phyloP scores from a whole-genome alignment of 2,797 vertebrate genomes.

The Ctenochaetus hawaiiensis region DNA sequence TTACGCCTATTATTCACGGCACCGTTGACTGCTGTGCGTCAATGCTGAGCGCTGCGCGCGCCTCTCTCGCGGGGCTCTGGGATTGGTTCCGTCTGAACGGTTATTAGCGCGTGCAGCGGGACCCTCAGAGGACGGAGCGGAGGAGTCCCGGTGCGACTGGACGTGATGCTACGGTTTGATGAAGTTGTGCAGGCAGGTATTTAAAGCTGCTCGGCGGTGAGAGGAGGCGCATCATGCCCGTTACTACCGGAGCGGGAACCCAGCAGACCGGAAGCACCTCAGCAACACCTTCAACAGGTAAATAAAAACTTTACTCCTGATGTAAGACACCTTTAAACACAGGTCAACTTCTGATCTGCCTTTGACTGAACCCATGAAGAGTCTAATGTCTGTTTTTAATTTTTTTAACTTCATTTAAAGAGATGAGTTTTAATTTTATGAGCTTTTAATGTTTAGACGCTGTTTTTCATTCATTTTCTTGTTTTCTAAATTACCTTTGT shows the following conservation, averaged over 20 bases:
- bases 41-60: conserved; percentile 75
- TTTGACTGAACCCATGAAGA: too few relatives aligned
- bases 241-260: conserved; percentile 46
- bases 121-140: conserved; percentile 60
- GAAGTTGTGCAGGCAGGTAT: conserved; percentile 49
- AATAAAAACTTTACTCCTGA: background rate
- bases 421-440: too few relatives aligned
- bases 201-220: conserved; percentile 37
- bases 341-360: too few relatives aligned
- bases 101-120: conserved; percentile 72
- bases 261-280: conserved; percentile 33
- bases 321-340: too few relatives aligned
- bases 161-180: conserved; percentile 24
- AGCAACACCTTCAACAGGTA: conserved; percentile 62
- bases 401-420: too few relatives aligned
- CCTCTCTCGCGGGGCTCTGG: conserved; percentile 64
- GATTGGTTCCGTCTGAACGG: conserved; percentile 76
- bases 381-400: too few relatives aligned
- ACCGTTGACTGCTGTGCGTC: conserved; percentile 70
- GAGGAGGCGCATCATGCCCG: conserved; percentile 59
- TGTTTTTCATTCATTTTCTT: too few relatives aligned
- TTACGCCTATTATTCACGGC: background rate
- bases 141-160: conserved; percentile 64
- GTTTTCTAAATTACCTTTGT: too few relatives aligned
- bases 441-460: too few relatives aligned